Base-by-base conservation (phyloP, 2,113 vertebrate species). In the Pampusana beccarii region DNA sequence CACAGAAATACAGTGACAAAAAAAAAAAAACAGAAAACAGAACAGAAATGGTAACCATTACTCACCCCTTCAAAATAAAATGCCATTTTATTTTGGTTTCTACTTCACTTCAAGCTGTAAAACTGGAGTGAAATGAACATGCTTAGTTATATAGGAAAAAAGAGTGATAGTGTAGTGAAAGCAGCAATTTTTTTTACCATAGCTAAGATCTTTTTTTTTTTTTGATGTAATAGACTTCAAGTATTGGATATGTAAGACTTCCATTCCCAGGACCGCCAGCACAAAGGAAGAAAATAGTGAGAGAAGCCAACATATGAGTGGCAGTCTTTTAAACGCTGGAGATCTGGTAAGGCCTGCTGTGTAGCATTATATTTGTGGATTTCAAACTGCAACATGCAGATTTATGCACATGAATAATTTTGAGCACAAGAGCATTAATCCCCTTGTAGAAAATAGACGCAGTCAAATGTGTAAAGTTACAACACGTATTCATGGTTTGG, bases 391-490 rank as follows among this genome's bases (percentile, higher is more conserved):
- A 94, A 72, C 88, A 72, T 86, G 86, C 74, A 96, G 77, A 91
- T 86, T 61, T 80, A 81, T 91, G 92, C 90, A 88, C 88, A 92
- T 93, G 88, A 95, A 88, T 96, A 95, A 95, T 84, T 89, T 95
- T 44, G 31, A 79, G 75, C 60, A 78, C 56, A 77, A 80, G 77
- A 61, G 57, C 90, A 84, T 82, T 94, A 96, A 94, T 93, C 75
- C 79, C 10, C n/a, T 71, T 9, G 61, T 50, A 79, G 77, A 96
- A 95, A 96, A 96, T 58, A 61, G 93, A 92, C n/a, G 81, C 93
- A 91, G 50, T 93, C 80, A 79, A 88, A 96, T 75, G 90, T 86
- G 72, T 61, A 74, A 90, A 90, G 83, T 94, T 95, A 86, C 40
- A 64, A 95, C 65, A 61, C 23, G 38, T 77, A 77, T 86, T 95